Base-by-base conservation (phyloP, 1,140 invertebrate genomes). In the Sipha flava region DNA sequence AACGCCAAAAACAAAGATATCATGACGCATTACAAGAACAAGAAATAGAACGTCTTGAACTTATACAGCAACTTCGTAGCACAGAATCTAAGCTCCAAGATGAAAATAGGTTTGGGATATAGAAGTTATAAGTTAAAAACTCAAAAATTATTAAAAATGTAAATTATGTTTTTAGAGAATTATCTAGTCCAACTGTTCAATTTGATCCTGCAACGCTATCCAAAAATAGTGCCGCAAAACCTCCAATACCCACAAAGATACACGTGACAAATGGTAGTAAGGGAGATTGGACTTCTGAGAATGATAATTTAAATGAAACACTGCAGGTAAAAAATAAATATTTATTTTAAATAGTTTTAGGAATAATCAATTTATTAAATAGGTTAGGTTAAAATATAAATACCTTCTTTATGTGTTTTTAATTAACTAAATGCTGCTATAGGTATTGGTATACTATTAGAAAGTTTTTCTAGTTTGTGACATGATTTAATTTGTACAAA, bases 1-100 rank as follows among this genome's bases (percentile, higher is more conserved):
- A 92, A 82, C 90, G 90, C 64, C 90, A 91, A 82, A 92, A 92
- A 82, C 90, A 91, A 81, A 87, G 87, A 81, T 84, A 90, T 73
- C 90, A 90, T 84, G 90, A 91, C 83, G 88, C 88, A 77, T 88
- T 90, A 84, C 88, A 89, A 34, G 83, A 89, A 83, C 87, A 89
- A 84, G 90, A 88, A 81, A 87, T 87, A 82, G 90, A 88, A 83
- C 85, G 80, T 31, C 81, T 88, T 82, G 88, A 87, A 84, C 86
- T 88, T 64, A 85, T 88, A 64, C 87, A 86, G 81, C 89, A 88
- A 83, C 82, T 88, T 81, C 87, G 87, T 52, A 85, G 82, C 9
- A 86, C 86, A 4, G 87, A 88, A 81, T 87, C 87, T 77, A 85
- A 86, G 83, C 81, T 87, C 16, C 85, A 86, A 79, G 86, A 84